Evolutionary conservation across 2,113 vertebrate genomes (phyloP), one percentile per base, ranked within the genome.

Genomic region (Ameiurus melas): DNA sequence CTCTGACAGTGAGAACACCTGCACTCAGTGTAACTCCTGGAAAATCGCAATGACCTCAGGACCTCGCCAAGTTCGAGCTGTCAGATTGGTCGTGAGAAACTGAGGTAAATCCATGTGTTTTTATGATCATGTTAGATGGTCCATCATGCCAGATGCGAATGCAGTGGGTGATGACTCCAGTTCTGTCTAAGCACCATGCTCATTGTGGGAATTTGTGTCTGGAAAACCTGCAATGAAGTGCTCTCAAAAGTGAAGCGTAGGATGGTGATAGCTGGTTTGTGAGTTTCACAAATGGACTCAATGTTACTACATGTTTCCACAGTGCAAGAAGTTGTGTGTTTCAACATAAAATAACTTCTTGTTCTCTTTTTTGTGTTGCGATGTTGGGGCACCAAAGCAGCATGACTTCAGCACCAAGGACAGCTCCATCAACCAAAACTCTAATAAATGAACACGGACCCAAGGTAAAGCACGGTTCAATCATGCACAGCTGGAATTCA

Each of bases 351-450:
- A 60, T 16, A 22, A 33, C 17, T 12, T 22, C 3, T 9, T 57
- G 4, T 81, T 81, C 22, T 36, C 19, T 75, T 81, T 81, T 7
- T 58, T 1, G 17, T 81, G 36, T 58, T 36, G 19, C 10, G 7
- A 58, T 36, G 53, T 81, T 5, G 30, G 80, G 80, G 30, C 4
- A 1, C 25, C 33, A 53, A 79, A 79, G 27, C 47, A 82, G 80
- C 55, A 39, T 22, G 57, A 60, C 57, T 60, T 82, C 57, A 60
- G 80, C 19, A 58, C 80, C 80, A 60, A 60, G 80, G 80, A 82
- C 19, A 82, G 51, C 20, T 58, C 80, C 33, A 7, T 33, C 80
- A 82, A 60, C 57, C 57, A 82, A 60, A 39, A 25, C 77, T 79
- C 47, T 80, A 57, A 80, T 57, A 80, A 81, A 58, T 22, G 53